Evolutionary conservation across 2,888 invertebrate genomes (phyloP), one percentile per base, ranked within the genome.

Genomic region (Patella ulyssiponensis): DNA sequence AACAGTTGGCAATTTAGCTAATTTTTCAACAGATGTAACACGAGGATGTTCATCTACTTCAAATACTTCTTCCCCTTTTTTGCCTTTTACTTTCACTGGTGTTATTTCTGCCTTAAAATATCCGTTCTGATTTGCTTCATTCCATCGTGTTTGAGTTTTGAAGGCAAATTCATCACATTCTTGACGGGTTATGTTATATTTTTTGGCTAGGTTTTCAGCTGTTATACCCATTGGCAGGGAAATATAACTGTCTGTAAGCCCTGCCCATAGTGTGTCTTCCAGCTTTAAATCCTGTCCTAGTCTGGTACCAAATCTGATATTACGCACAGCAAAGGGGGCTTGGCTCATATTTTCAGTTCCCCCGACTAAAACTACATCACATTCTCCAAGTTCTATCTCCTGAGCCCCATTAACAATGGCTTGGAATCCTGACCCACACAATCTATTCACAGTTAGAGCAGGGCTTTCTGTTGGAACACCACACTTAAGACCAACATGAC

Each of bases 341-440:
- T 96, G 96, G 2, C 97, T 97, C 99, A 99, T 99, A 92, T 96
- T 98, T 89, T 99, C 99, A 3, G 95, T 94, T 0, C 99, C 98
- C 72, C 98, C 98, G 44, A 97, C 95, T 56, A 99, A 91, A 1
- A 96, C 96, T 77, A 99, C 94, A 86, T 96, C 94, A 2, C 97
- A 95, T 81, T 95, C 95, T 53, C 97, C 97, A 14, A 95, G 93
- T 75, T 95, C 86, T 84, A 99, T 98, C 90, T 98, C 98, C 94
- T 98, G 98, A 58, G 96, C 95, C 76, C 95, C 96, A 93, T 95
- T 97, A 23, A 98, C 94, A 81, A 99, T 93, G 0, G 99, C 94
- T 91, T 99, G 99, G 92, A 99, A 99, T 1, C 99, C 99, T 53
- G 98, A 98, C 20, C 99, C 99, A 92, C 99, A 99, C 23, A 99